A percentile compares a stretch with the other conserved stretches of the same genome.
These are phyloP conservation scores for Neopelma chrysocephalum DNA, from an alignment of 2,797 vertebrate genomes.

Conservation along the genomic window DNA sequence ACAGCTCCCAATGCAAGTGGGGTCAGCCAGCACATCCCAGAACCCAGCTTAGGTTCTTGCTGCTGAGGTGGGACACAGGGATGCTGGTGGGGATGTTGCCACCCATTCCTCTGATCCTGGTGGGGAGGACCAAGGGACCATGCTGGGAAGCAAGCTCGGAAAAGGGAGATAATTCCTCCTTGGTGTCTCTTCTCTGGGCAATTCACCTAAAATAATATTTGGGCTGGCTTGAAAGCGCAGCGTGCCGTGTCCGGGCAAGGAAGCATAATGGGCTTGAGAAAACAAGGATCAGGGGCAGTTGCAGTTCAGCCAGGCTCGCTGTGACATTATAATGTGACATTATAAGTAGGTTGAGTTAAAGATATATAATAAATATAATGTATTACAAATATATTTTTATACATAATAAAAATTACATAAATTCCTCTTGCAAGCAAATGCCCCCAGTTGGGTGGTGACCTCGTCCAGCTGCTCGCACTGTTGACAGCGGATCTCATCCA, in stretches of 20 bases:
- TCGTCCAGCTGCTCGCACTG: background rate
- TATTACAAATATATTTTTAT: background rate
- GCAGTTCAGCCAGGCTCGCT: background rate
- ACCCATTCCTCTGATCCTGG: background rate
- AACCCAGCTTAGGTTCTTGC: background rate
- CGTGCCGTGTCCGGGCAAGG: rapidly evolving
- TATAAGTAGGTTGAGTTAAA: background rate
- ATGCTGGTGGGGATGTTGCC: background rate
- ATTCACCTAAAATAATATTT: constrained; percentile 56
- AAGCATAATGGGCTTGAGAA: background rate
- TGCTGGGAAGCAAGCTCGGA: background rate
- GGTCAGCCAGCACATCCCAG: background rate
- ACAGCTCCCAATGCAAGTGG: rapidly evolving
- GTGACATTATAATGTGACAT: background rate
- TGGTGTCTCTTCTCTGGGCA: background rate
- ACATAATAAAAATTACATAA: rapidly evolving
- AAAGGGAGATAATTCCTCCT: background rate
- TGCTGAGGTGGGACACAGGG: background rate
- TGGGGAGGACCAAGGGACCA: background rate
- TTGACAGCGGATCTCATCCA: background rate
- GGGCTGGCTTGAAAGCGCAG: background rate
- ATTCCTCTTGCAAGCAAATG: background rate
- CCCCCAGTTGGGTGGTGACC: background rate
- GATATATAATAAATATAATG: background rate
- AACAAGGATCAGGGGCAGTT: background rate